phyloP scores from a whole-genome alignment of 2,888 invertebrate genomes.

The Didymodactylos carnosus region DNA sequence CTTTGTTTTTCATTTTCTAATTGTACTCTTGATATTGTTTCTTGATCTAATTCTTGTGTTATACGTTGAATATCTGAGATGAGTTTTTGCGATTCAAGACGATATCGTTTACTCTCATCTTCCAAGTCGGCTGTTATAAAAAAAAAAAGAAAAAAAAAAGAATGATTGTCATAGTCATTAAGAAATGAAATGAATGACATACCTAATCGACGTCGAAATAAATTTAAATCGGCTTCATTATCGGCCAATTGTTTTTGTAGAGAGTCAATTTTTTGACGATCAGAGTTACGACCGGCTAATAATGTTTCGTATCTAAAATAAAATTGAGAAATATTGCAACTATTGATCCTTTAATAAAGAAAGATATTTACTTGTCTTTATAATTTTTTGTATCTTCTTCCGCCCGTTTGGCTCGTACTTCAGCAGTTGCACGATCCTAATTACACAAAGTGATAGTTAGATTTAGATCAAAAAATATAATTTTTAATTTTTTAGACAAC shows the following conservation, averaged over 20 bases:
- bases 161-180: too few relatives aligned
- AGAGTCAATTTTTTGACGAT: conserved; percentile 22
- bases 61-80: conserved; percentile 8
- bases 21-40: conserved; percentile 37
- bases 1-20: conserved; percentile 38
- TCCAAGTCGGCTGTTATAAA: conserved; percentile 11
- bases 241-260: conserved; percentile 25
- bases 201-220: conserved; percentile 22
- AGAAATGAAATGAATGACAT: too few relatives aligned
- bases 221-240: conserved; percentile 25
- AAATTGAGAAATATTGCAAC: background rate
- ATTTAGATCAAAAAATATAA: conserved; percentile 35
- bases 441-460: conserved; percentile 35
- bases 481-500: too few relatives aligned
- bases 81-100: conserved; percentile 5
- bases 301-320: background rate
- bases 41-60: conserved; percentile 34
- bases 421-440: conserved; percentile 20
- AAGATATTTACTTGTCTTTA: background rate
- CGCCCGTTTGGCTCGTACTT: background rate
- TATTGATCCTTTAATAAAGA: background rate
- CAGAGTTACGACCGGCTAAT: background rate
- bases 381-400: conserved; percentile 1
- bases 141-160: too few relatives aligned
- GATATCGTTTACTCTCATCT: conserved; percentile 13